phyloP scores from a whole-genome alignment of 1,140 invertebrate species.

The Drosophila arizonae region DNA sequence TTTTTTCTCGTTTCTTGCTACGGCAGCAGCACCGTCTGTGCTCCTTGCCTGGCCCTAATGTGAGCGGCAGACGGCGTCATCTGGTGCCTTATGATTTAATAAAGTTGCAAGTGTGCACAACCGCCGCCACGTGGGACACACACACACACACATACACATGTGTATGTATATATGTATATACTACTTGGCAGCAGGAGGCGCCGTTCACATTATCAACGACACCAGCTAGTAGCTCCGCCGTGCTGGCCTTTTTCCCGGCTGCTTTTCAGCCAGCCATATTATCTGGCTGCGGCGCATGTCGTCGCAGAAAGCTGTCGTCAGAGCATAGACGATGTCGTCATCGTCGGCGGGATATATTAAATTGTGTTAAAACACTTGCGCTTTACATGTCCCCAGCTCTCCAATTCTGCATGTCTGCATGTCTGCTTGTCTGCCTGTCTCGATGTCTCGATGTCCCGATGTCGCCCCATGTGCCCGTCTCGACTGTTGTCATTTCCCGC shows the following conservation, averaged over 20 bases:
- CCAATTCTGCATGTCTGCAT: not conserved
- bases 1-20: not conserved
- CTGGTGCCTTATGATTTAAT: slow-evolving; percentile 76
- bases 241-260: slow-evolving; percentile 9
- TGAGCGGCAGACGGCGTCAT: slow-evolving; percentile 65
- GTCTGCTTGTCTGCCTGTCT: not conserved
- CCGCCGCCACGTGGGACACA: slow-evolving; percentile 14
- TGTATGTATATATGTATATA: not conserved
- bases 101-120: slow-evolving; percentile 62
- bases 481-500: slow-evolving; percentile 1
- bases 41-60: slow-evolving; percentile 32
- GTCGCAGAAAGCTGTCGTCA: slow-evolving; percentile 69
- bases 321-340: not conserved
- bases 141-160: not conserved
- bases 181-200: not conserved
- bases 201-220: slow-evolving; percentile 55
- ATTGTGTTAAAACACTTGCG: slow-evolving; percentile 79
- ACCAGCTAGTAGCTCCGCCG: slow-evolving; percentile 29
- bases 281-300: slow-evolving; percentile 65
- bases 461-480: not conserved
- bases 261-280: slow-evolving; percentile 49
- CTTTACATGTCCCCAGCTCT: slow-evolving; percentile 54
- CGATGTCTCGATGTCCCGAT: too few species aligned
- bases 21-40: slow-evolving; percentile 3
- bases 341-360: slow-evolving; percentile 68